phyloP scores from a whole-genome alignment of 2,113 vertebrate genomes.

The Chloropsis hardwickii region DNA sequence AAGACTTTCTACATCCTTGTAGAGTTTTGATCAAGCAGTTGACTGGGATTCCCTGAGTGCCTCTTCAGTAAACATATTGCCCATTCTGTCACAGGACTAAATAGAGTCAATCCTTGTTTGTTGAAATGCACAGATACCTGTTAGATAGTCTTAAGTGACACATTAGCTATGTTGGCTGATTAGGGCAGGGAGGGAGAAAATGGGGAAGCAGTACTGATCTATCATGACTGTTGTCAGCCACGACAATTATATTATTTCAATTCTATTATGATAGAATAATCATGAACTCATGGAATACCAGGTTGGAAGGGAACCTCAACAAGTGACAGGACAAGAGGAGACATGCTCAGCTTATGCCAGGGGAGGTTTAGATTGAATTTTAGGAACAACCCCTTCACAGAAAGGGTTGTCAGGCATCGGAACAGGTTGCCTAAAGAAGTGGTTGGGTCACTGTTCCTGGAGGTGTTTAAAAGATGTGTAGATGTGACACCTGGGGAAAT shows the following conservation, averaged over 20 bases:
- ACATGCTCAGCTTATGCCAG: background rate
- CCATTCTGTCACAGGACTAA: background rate
- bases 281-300: background rate
- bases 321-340: background rate
- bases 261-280: background rate
- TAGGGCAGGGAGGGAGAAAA: background rate
- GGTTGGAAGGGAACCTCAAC: background rate
- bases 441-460: background rate
- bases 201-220: background rate
- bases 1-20: background rate
- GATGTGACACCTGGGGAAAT: background rate
- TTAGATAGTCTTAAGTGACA: background rate
- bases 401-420: background rate
- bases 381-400: background rate
- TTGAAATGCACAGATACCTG: background rate
- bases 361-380: background rate
- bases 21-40: background rate
- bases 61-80: background rate
- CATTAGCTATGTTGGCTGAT: accelerated
- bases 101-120: background rate
- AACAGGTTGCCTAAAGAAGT: background rate
- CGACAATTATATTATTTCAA: background rate
- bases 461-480: background rate
- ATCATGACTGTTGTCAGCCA: background rate
- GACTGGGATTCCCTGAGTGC: background rate